Evolutionary conservation across 1,140 invertebrate species (phyloP).

Genomic region (Sarcophaga bullata): DNA sequence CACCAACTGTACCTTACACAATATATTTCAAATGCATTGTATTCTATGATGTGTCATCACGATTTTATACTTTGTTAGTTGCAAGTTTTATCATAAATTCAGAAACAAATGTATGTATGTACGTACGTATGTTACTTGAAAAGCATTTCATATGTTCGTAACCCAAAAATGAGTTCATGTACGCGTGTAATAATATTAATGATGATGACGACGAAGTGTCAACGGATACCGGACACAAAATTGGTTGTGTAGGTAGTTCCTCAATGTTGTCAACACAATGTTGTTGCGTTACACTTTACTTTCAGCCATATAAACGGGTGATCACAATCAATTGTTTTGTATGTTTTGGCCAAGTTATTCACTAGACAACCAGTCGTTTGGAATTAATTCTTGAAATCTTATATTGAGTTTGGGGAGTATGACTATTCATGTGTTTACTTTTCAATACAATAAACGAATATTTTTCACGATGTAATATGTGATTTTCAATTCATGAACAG

Average conservation of each 20-base stretch:
- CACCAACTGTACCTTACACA: too few relatives aligned
- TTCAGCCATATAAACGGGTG: background rate
- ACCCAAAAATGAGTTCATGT: background rate
- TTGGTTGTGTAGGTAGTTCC: constrained; percentile 7
- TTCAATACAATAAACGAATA: too few relatives aligned
- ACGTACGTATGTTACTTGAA: too few relatives aligned
- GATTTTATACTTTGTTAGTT: constrained; percentile 11
- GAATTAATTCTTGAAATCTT: background rate
- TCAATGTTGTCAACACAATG: background rate
- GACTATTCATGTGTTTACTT: background rate
- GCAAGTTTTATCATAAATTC: background rate
- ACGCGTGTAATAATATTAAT: background rate
- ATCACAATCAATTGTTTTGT: background rate
- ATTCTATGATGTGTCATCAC: constrained; percentile 18
- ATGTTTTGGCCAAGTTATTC: background rate
- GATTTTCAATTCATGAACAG: too few relatives aligned
- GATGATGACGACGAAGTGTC: constrained; percentile 12
- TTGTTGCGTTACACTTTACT: background rate
- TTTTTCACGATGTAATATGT: too few relatives aligned
- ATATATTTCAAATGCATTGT: background rate
- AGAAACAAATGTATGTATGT: background rate
- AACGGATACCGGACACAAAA: constrained; percentile 17
- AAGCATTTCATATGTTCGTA: background rate
- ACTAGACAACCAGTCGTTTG: background rate
- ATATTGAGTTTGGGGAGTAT: background rate